These are phyloP conservation scores for Orchesella cincta DNA, from an alignment of 1,140 invertebrate genomes.

Conservation along the genomic window DNA sequence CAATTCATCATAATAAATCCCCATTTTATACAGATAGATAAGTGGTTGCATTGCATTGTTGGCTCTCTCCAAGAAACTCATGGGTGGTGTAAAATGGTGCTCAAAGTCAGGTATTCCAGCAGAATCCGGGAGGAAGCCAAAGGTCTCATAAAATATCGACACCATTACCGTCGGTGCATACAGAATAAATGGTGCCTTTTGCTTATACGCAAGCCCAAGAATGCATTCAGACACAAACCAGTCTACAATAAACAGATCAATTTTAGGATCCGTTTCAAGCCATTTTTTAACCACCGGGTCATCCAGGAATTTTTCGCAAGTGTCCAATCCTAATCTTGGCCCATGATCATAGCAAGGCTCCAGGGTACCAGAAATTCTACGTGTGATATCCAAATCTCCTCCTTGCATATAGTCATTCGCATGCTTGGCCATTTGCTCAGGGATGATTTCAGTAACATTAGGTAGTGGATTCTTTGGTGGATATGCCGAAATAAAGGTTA, in stretches of 20 bases:
- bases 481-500: conserved; percentile 22
- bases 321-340: neutral
- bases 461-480: neutral
- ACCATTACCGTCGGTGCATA: conserved; percentile 31
- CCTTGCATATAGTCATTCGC: conserved; percentile 19
- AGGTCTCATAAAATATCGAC: neutral
- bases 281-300: neutral
- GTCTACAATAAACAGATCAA: conserved; percentile 54
- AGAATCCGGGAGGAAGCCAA: conserved; percentile 29
- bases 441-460: conserved; percentile 2
- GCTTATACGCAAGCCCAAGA: conserved; percentile 27
- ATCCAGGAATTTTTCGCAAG: conserved; percentile 32
- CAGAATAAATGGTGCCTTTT: conserved; percentile 31
- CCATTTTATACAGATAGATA: neutral
- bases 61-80: neutral
- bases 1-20: neutral
- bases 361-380: neutral
- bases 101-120: neutral
- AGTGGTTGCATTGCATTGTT: neutral
- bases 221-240: conserved; percentile 51
- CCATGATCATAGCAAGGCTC: conserved; percentile 20
- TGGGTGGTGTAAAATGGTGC: conserved; percentile 5
- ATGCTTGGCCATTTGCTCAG: conserved; percentile 15
- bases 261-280: conserved; percentile 34
- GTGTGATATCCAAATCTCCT: conserved; percentile 6